A percentile compares a stretch with the other conserved stretches of the same genome.
These are phyloP conservation scores for Cataglyphis hispanica DNA, from an alignment of 1,140 invertebrate species.

Conservation along the genomic window DNA sequence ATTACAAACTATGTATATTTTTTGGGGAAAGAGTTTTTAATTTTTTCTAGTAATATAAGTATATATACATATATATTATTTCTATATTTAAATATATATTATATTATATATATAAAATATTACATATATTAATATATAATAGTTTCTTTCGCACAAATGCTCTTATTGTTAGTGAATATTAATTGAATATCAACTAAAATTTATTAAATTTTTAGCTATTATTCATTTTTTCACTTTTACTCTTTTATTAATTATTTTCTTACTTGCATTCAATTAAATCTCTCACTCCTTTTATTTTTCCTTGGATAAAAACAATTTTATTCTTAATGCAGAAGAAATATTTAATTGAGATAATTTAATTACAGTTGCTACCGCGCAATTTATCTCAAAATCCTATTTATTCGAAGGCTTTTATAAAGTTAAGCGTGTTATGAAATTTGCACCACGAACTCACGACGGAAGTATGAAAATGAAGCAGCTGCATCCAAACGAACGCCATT, in stretches of 20 bases:
- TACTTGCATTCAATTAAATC: neutral
- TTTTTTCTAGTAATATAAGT: neutral
- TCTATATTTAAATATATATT: neutral
- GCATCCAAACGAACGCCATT: slow-evolving; percentile 38
- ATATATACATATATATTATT: neutral
- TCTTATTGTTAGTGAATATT: neutral
- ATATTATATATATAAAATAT: too few relatives aligned
- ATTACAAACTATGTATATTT: neutral
- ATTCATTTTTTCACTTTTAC: neutral
- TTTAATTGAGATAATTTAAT: slow-evolving; percentile 18
- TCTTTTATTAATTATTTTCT: neutral
- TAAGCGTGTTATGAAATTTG: slow-evolving; percentile 37
- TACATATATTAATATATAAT: too few relatives aligned
- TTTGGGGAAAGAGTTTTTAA: neutral
- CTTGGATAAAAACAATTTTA: neutral
- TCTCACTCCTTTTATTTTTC: neutral
- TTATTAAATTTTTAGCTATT: neutral
- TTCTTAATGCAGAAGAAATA: slow-evolving; percentile 19
- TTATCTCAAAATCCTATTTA: slow-evolving; percentile 24
- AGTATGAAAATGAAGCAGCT: slow-evolving; percentile 48
- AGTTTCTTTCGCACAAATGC: neutral
- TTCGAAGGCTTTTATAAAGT: slow-evolving; percentile 34
- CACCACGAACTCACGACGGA: slow-evolving; percentile 1
- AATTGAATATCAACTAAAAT: neutral
- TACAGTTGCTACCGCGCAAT: neutral